Conservation (phyloP, 1,140 invertebrate species). For the Drosophila arawakana region DNA sequence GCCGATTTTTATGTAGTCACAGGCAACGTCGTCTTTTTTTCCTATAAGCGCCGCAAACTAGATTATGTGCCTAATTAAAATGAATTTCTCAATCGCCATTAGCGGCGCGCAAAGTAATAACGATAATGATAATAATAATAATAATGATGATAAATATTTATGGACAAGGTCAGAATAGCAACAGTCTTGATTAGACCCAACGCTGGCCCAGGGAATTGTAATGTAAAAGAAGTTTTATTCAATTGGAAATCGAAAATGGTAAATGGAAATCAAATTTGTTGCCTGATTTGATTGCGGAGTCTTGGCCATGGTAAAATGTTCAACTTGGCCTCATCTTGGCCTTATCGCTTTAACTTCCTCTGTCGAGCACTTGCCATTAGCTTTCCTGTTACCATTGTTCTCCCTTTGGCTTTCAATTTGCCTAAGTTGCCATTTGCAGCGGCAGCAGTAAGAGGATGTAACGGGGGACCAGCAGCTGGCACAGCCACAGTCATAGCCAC, state of each 20-base stretch:
- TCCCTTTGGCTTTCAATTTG: constrained; percentile 71
- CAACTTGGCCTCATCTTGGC: constrained; percentile 12
- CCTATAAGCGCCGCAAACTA: constrained; percentile 26
- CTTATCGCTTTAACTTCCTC: constrained; percentile 8
- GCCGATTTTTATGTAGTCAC: constrained; percentile 44
- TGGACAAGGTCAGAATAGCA: constrained; percentile 39
- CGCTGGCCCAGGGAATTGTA: constrained; percentile 1
- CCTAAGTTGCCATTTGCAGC: constrained; percentile 69
- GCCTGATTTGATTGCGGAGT: constrained; percentile 13
- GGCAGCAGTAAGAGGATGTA: not conserved
- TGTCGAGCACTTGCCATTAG: constrained; percentile 17
- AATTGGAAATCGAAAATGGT: constrained; percentile 42
- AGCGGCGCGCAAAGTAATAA: not conserved
- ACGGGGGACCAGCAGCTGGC: constrained; percentile 52
- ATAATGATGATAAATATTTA: constrained; percentile 30
- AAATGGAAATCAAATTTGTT: constrained; percentile 48
- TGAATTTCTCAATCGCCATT: constrained; percentile 54
- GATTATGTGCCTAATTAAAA: constrained; percentile 69
- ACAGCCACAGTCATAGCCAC: constrained; percentile 48
- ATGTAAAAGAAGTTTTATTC: constrained; percentile 36
- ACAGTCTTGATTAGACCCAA: constrained; percentile 37
- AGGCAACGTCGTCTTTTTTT: constrained; percentile 41
- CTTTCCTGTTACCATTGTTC: constrained; percentile 37
- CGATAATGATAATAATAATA: constrained; percentile 9
- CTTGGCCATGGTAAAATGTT: not conserved